phyloP scores from a whole-genome alignment of 2,797 vertebrate genomes.

The Notolabrus celidotus region DNA sequence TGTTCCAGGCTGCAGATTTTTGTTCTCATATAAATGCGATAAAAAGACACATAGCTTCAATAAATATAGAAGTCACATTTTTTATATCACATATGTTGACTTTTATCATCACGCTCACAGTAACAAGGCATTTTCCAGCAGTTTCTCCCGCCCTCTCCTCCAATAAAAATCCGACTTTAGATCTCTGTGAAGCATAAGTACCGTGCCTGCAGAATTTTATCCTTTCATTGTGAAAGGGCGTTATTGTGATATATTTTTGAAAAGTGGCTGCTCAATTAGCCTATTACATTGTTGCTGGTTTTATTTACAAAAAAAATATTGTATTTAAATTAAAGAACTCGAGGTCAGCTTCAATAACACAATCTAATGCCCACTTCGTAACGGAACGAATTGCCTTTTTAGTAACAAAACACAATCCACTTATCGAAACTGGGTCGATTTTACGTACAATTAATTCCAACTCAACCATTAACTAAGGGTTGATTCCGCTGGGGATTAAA shows the following conservation, averaged over 20 bases:
- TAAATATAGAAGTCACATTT: slow-evolving; percentile 27
- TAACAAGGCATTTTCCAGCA: slow-evolving; percentile 63
- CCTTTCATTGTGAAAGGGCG: neutral
- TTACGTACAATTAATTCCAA: slow-evolving; percentile 64
- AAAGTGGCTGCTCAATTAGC: slow-evolving; percentile 28
- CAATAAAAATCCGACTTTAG: slow-evolving; percentile 44
- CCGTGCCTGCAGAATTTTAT: neutral
- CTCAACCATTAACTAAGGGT: slow-evolving; percentile 73
- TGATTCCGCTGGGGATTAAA: slow-evolving; percentile 65
- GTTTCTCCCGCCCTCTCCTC: slow-evolving; percentile 63
- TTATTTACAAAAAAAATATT: slow-evolving; percentile 33
- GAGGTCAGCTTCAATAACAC: slow-evolving; percentile 44
- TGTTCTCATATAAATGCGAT: slow-evolving; percentile 4
- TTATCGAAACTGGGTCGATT: slow-evolving; percentile 75
- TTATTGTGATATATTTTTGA: slow-evolving; percentile 2
- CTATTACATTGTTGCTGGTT: slow-evolving; percentile 10
- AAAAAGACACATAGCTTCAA: slow-evolving; percentile 33
- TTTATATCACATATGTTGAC: slow-evolving; percentile 27
- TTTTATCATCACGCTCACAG: slow-evolving; percentile 49
- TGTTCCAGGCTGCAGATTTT: slow-evolving; percentile 41
- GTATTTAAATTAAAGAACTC: slow-evolving; percentile 48
- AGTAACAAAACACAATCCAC: slow-evolving; percentile 21
- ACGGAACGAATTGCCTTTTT: slow-evolving; percentile 3
- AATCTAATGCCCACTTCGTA: neutral
- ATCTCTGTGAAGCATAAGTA: slow-evolving; percentile 61